Conservation (phyloP, 64 coral and sea anemone genomes). For the Montipora efflorescens region DNA sequence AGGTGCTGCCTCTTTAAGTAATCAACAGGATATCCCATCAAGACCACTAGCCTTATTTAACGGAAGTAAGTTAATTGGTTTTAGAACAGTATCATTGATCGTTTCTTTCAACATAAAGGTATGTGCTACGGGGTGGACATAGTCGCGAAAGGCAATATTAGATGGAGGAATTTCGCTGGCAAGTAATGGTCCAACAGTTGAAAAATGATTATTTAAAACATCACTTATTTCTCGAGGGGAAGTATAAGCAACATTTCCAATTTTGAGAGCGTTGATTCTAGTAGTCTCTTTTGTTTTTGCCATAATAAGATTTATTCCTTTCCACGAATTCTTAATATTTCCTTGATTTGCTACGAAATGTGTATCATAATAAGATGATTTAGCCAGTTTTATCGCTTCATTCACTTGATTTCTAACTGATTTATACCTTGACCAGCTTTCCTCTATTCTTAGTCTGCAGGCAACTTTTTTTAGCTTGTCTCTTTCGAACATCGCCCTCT, state of each 20-base stretch:
- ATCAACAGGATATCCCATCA: not conserved
- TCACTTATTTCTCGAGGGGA: not conserved
- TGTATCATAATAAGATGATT: no score
- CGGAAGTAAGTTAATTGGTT: not conserved
- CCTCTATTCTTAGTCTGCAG: not conserved
- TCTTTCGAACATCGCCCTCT: no score
- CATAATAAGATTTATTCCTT: no score
- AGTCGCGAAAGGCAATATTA: no score
- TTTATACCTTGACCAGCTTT: not conserved
- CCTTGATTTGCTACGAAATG: no score
- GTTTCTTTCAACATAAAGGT: no score
- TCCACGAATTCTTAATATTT: no score
- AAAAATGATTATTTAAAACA: conserved; percentile 19
- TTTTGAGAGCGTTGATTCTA: no score
- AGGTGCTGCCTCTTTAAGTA: not conserved
- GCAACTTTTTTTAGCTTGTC: not conserved
- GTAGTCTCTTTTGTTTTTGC: no score
- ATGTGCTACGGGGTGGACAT: no score
- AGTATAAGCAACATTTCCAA: not conserved
- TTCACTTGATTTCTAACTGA: not conserved
- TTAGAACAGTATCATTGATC: not conserved
- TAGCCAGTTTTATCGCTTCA: no score
- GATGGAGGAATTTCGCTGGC: no score
- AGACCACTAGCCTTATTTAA: not conserved
- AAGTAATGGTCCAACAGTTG: not conserved